Evolutionary conservation across 64 coral and sea anemone genomes (phyloP), one percentile per base, ranked within the genome.

Genomic region (Dendronephthya gigantea): DNA sequence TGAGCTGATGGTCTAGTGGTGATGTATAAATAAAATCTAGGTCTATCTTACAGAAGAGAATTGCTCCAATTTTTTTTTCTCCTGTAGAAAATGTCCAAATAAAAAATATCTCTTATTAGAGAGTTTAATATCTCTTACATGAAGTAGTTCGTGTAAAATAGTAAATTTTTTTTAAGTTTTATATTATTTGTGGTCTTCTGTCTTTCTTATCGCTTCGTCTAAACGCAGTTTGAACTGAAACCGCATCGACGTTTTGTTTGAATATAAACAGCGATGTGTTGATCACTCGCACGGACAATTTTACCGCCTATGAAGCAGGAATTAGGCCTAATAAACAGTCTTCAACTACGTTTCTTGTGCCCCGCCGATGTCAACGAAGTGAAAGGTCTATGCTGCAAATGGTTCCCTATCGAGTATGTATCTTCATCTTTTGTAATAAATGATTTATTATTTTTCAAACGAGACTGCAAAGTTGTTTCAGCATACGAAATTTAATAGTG

Each of bases 331-430:
- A 79, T 33, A 34, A 79, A 79, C 72, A 79, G 29, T 79, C 15
- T 79, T 4, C 72, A 79, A 35, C 32, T 79, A 7, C 25, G 72
- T 33, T 79, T 79, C 22, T 39, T 79, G 72, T 14, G 72, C 36
- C 72, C 72, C n/a, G 34, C 72, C 3, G 72, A 79, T 34, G 37
- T 79, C 16, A 29, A 79, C 15, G 72, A 79, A 79, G 72, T 79
- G 17, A 79, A 79, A 79, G 32, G 32, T 34, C 29, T 79, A 35
- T 79, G 72, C 16, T 2, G 13, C 6, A 79, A 79, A 79, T 79
- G 72, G 72, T 79, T 79, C 36, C 72, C 72, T 34, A 79, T 79
- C 29, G 72, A 79, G 72, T 79, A 39, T 16, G 72, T 79, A 39
- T 7, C 36, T 79, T 35, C 1, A 1, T 12, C 34, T 79, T 14